Evolutionary conservation across 2,888 invertebrate genomes (phyloP), one percentile per base, ranked within the genome.

Genomic region (Atrina japonica): DNA sequence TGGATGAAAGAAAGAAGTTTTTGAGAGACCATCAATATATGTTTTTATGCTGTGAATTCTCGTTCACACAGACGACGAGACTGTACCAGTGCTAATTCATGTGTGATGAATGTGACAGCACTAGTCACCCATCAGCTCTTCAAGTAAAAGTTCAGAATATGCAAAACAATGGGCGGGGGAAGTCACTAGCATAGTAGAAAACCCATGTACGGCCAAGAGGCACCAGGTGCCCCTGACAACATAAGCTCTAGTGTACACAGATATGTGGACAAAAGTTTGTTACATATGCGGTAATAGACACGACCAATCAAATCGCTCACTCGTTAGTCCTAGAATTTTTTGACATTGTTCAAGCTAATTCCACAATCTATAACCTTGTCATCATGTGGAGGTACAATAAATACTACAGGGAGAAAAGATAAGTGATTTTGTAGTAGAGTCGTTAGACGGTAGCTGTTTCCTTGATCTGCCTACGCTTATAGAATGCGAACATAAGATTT

Each of bases 241-340:
- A 23, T 47, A 5, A 52, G 21, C 52, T 5, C 25, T 9, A 23
- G 16, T 25, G 52, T 2, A 23, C 25, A 52, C 52, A 52, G 21
- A 1, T 23, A 21, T 23, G 25, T 52, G 27, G 6, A 11, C 35
- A 35, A 5, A 35, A 7, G 35, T 35, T 35, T 35, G 25, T 18
- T n/a, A 21, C 27, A n/a, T 60, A 60, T 27, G 47, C 47, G 9
- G 18, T 47, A 1, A 23, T 60, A 18, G 47, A n/a, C n/a, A 60
- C 27, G 60, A 60, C 7, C 60, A 60, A 60, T 25, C 25, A 5
- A 47, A 60, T 49, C 45, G 21, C 3, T 60, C 60, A 21, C 29
- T 60, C 7, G 47, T 27, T 16, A 47, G 29, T 7, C 25, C 45
- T 23, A 9, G 14, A 27, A 23, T 60, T 6, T 60, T 60, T 27